phyloP scores from a whole-genome alignment of 2,113 vertebrate genomes.

The Terrapene triunguis region DNA sequence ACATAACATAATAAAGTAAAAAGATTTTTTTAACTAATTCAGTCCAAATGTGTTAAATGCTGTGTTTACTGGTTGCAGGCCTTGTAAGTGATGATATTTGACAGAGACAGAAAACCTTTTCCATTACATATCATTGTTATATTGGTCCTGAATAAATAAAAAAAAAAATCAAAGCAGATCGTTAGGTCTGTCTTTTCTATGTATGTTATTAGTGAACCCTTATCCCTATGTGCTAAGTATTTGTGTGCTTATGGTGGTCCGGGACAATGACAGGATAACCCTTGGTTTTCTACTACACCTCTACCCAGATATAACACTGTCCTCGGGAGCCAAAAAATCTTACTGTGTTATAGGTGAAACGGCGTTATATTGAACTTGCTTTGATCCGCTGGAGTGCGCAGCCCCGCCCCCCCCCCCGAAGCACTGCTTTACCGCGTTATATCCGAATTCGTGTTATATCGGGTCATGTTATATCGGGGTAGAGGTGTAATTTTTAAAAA shows the following conservation, averaged over 20 bases:
- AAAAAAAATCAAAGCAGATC: neutral
- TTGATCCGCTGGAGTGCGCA: too few relatives aligned
- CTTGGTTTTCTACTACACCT: neutral
- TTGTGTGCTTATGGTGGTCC: neutral
- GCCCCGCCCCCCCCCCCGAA: too few relatives aligned
- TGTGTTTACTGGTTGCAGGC: constrained; percentile 19
- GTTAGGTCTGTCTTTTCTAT: neutral
- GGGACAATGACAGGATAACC: neutral
- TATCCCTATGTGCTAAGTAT: neutral
- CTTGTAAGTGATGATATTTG: neutral
- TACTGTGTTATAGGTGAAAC: too few relatives aligned
- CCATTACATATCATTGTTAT: neutral
- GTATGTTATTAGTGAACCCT: neutral
- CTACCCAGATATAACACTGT: too few relatives aligned
- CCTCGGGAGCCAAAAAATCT: too few relatives aligned
- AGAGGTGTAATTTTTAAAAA: too few relatives aligned
- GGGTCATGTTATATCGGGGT: too few relatives aligned
- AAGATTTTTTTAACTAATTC: neutral
- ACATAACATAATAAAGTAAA: neutral
- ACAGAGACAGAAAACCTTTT: neutral
- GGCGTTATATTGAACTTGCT: too few relatives aligned
- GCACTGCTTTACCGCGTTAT: too few relatives aligned
- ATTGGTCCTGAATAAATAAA: neutral
- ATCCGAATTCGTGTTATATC: too few relatives aligned
- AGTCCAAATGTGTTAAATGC: neutral